Evolutionary conservation across 2,797 vertebrate genomes (phyloP).

Genomic region (Percopsis omiscomaycus): DNA sequence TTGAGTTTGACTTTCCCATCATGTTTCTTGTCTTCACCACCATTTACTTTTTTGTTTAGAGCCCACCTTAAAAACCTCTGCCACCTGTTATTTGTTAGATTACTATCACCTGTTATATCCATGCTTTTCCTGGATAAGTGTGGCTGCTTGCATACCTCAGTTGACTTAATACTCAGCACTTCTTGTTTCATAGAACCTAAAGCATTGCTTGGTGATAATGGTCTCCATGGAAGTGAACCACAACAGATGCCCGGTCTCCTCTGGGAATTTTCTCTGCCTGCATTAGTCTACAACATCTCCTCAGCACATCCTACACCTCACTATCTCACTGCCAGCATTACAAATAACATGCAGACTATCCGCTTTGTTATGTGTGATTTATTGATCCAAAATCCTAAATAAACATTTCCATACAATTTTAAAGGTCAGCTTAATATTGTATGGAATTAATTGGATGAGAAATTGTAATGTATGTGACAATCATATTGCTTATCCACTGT

Average conservation of each 20-base stretch:
- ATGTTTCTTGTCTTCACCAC: slow-evolving; percentile 46
- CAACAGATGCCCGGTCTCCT: slow-evolving; percentile 53
- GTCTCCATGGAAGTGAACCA: slow-evolving; percentile 71
- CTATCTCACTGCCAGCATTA: neutral
- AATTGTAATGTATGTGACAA: neutral
- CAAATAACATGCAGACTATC: neutral
- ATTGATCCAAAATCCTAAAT: too few relatives aligned
- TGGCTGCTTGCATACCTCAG: neutral
- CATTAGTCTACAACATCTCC: slow-evolving; percentile 11
- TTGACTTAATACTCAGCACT: slow-evolving; percentile 28
- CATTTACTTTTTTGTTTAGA: slow-evolving; percentile 46
- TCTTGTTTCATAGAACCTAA: slow-evolving; percentile 48
- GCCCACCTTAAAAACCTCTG: slow-evolving; percentile 63
- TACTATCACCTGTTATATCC: slow-evolving; percentile 38
- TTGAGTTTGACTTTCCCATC: slow-evolving; percentile 52
- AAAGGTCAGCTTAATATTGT: too few relatives aligned
- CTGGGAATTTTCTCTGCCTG: slow-evolving; percentile 46
- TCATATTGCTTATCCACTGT: slow-evolving; percentile 1
- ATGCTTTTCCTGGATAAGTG: slow-evolving; percentile 25
- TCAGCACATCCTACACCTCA: neutral
- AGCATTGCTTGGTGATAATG: slow-evolving; percentile 55
- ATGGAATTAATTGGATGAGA: too few relatives aligned
- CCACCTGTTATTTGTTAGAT: slow-evolving; percentile 60
- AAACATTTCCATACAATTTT: too few relatives aligned
- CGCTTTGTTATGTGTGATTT: too few relatives aligned